A percentile compares a stretch with the other conserved stretches of the same genome.
phyloP scores from a whole-genome alignment of 2,888 invertebrate species.

The Lithophane ornitopus region DNA sequence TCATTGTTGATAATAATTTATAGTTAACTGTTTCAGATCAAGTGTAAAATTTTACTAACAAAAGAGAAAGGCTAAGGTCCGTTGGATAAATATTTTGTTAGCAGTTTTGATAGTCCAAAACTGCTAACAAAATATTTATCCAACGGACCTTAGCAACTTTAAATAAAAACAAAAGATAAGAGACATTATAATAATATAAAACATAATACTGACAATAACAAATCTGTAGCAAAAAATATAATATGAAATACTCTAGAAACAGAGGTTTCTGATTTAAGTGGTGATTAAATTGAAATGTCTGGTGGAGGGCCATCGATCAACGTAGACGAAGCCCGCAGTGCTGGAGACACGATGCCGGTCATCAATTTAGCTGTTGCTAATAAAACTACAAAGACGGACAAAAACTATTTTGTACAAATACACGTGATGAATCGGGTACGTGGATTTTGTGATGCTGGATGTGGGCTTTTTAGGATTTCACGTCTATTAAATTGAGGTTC shows the following conservation, averaged over 20 bases:
- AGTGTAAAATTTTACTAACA: not conserved
- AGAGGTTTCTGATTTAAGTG: slow-evolving; percentile 69
- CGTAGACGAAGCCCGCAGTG: slow-evolving; percentile 69
- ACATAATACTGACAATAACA: slow-evolving; percentile 25
- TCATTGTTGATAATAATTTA: not conserved
- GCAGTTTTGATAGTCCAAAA: too few species aligned
- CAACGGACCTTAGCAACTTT: too few species aligned
- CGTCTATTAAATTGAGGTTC: not conserved
- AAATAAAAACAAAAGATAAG: not conserved
- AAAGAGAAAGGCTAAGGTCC: too few species aligned
- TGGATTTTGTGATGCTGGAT: slow-evolving; percentile 62
- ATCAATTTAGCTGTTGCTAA: slow-evolving; percentile 78
- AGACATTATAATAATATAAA: slow-evolving; percentile 9
- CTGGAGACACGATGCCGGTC: slow-evolving; percentile 70
- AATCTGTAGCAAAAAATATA: slow-evolving; percentile 39
- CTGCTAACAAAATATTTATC: not conserved
- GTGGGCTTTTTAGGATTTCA: slow-evolving; percentile 10
- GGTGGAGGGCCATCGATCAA: slow-evolving; percentile 74
- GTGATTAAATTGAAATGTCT: slow-evolving; percentile 76
- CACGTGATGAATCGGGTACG: slow-evolving; percentile 73
- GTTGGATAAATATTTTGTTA: too few species aligned
- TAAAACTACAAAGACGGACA: slow-evolving; percentile 76
- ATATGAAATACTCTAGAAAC: slow-evolving; percentile 47
- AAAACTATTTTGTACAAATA: slow-evolving; percentile 79
- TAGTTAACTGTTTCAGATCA: not conserved